phyloP scores from a whole-genome alignment of 2,888 invertebrate genomes.

The Plebejus anna region DNA sequence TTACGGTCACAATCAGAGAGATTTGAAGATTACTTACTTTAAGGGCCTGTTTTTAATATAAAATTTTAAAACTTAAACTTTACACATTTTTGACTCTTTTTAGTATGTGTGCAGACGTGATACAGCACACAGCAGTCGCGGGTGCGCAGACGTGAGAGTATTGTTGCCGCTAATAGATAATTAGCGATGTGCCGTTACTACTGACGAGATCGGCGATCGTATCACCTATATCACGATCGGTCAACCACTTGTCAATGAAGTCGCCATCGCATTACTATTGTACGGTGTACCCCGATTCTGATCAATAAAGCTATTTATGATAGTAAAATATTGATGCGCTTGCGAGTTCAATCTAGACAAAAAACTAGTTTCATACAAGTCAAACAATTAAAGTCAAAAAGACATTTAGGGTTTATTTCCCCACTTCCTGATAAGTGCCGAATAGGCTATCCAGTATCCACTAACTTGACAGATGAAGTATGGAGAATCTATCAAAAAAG shows the following conservation, averaged over 20 bases:
- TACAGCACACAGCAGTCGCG: constrained; percentile 33
- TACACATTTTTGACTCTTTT: no score
- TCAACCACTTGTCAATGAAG: constrained; percentile 35
- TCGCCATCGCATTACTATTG: not conserved
- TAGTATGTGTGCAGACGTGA: constrained; percentile 44
- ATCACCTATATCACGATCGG: constrained; percentile 50
- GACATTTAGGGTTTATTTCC: no score
- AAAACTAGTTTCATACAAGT: no score
- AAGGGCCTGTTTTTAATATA: no score
- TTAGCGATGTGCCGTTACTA: constrained; percentile 72
- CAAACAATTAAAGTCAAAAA: no score
- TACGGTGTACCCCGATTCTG: not conserved
- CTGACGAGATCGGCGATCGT: constrained; percentile 50
- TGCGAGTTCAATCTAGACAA: no score
- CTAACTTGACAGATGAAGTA: no score
- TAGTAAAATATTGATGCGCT: no score
- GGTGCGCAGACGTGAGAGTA: constrained; percentile 62
- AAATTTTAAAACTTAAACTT: no score
- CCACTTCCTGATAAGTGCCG: no score
- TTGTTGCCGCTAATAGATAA: constrained; percentile 75
- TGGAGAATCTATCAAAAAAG: no score
- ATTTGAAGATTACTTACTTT: not conserved
- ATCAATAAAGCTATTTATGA: not conserved
- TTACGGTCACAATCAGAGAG: not conserved
- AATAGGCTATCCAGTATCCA: no score